Evolutionary conservation across 2,888 invertebrate species (phyloP), one percentile per base, ranked within the genome.

Genomic region (Euclidia mi): DNA sequence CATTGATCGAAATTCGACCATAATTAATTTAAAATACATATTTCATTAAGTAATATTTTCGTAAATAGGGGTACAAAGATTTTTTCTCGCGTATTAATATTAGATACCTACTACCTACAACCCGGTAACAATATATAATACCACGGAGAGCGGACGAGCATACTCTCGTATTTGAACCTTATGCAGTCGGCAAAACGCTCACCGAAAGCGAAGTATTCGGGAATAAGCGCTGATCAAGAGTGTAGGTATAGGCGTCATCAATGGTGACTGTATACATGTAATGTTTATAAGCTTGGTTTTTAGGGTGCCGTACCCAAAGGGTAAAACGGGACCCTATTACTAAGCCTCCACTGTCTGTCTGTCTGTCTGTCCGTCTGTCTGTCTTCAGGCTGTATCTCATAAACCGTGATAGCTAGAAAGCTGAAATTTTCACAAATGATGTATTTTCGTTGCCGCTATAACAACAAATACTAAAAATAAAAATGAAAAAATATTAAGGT

Each of bases 161-260:
- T 31, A 31, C 31, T 31, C 57, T 57, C 57, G 57, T 57, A 57
- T 57, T 57, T 52, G 52, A 57, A 47, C 57, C 57, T 57, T 57
- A 57, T 57, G 51, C 52, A 57, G 52, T 57, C 57, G 58, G 53
- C 58, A 58, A 48, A 58, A 58, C 53, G 53, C 58, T 53, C 48
- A 58, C 58, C 58, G 58, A 58, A 58, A 53, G 58, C 52, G 58
- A 58, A 58, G 58, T 58, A 59, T 59, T 59, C 55, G 59, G 59
- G 59, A 56, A 59, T 59, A 59, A 59, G 56, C 56, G 55, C 59
- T 59, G 56, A 46, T 59, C 55, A 45, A 59, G 37, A 59, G 59
- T 56, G 58, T 59, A 53, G 48, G 41, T 47, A 58, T 58, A 53
- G 55, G 59, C 59, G 59, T 59, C 59, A 55, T 58, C 58, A 58